These are phyloP conservation scores for Rhamnusium bicolor DNA, from an alignment of 2,888 invertebrate species.

Conservation along the genomic window DNA sequence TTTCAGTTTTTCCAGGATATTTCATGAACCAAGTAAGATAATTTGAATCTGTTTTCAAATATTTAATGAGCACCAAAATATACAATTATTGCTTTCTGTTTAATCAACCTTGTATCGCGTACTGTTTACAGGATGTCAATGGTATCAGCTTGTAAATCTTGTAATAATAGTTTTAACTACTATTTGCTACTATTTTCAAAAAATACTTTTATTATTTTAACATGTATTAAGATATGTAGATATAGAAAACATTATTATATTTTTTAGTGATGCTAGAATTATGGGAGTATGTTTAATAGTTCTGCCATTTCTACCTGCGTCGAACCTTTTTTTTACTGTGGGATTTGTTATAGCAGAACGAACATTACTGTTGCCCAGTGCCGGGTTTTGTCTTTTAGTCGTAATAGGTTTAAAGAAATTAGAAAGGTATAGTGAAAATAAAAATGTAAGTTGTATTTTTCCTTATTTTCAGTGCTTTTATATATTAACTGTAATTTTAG, in stretches of 20 bases:
- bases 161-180: too few relatives aligned
- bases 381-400: constrained; percentile 84
- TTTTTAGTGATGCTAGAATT: constrained; percentile 63
- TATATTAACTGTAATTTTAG: constrained; percentile 60
- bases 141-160: too few relatives aligned
- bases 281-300: constrained; percentile 77
- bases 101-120: too few relatives aligned
- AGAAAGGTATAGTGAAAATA: constrained; percentile 52
- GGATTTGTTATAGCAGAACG: constrained; percentile 94
- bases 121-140: too few relatives aligned
- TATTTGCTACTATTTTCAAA: not conserved
- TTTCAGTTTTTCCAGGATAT: too few relatives aligned
- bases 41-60: too few relatives aligned
- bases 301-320: constrained; percentile 88
- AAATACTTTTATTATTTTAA: not conserved
- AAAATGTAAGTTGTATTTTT: constrained; percentile 58
- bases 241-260: constrained; percentile 4
- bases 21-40: too few relatives aligned
- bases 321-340: constrained; percentile 87
- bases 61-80: too few relatives aligned
- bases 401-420: constrained; percentile 76
- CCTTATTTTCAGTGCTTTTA: not conserved
- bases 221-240: too few relatives aligned
- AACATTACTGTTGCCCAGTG: constrained; percentile 86
- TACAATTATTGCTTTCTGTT: too few relatives aligned